Evolutionary conservation across 2,113 vertebrate genomes (phyloP).

Genomic region (Prunella fulvescens): DNA sequence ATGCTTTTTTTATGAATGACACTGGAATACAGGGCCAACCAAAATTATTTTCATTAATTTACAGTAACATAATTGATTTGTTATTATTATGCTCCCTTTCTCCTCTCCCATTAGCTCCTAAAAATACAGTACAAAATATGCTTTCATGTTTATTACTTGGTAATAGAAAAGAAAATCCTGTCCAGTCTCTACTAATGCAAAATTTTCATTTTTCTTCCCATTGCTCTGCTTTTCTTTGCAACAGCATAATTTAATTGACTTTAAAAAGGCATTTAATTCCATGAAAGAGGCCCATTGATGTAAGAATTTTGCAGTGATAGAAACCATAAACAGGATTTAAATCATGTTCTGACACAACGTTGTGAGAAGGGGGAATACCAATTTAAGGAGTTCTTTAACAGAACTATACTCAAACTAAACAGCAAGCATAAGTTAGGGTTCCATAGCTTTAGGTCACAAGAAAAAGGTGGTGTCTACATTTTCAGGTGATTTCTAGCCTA

Average conservation of each 20-base stretch:
- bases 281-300: neutral
- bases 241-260: neutral
- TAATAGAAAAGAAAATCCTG: slow-evolving; percentile 63
- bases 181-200: slow-evolving; percentile 12
- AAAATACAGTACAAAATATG: slow-evolving; percentile 25
- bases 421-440: neutral
- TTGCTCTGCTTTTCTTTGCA: neutral
- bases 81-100: neutral
- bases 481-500: slow-evolving; percentile 30
- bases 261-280: neutral
- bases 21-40: neutral
- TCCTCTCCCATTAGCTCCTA: neutral
- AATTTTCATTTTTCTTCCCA: neutral
- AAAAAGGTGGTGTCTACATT: slow-evolving; percentile 37
- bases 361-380: neutral
- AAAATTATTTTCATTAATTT: slow-evolving; percentile 10
- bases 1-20: neutral
- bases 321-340: slow-evolving; percentile 33
- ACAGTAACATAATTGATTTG: slow-evolving; percentile 5
- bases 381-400: neutral
- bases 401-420: neutral
- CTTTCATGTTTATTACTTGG: slow-evolving; percentile 43
- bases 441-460: neutral
- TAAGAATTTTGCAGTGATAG: slow-evolving; percentile 31
- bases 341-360: neutral